Evolutionary conservation across 2,888 invertebrate genomes (phyloP).

Genomic region (Omphaloscelis lunosa): DNA sequence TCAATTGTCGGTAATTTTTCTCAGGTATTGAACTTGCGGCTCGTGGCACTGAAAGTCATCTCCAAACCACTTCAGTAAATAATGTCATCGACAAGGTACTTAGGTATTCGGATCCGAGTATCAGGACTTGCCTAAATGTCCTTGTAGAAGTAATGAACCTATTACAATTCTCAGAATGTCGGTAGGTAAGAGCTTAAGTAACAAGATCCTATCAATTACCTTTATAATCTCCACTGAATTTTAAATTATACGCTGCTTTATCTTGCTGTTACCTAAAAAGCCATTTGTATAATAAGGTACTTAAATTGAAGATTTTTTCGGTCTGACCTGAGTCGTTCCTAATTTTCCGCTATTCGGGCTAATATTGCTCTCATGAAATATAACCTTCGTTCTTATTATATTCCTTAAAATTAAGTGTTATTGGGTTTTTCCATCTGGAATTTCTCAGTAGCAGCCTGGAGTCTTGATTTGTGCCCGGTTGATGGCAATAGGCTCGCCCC

Average conservation of each 20-base stretch:
- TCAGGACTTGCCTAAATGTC: not conserved
- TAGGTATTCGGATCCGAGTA: not conserved
- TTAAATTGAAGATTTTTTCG: not conserved
- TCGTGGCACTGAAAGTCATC: not conserved
- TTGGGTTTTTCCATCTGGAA: too few relatives aligned
- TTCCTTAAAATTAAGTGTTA: too few relatives aligned
- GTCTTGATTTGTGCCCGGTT: too few relatives aligned
- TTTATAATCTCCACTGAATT: not conserved
- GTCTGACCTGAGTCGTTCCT: not conserved
- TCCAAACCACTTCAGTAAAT: constrained; percentile 26
- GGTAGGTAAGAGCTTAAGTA: not conserved
- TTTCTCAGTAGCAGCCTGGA: too few relatives aligned
- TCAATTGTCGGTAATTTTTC: not conserved
- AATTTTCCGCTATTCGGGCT: not conserved
- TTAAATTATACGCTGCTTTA: not conserved
- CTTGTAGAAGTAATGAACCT: constrained; percentile 9
- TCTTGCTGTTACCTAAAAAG: not conserved
- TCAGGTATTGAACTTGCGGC: not conserved
- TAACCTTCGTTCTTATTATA: not conserved
- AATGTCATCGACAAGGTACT: constrained; percentile 2
- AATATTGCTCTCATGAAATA: constrained; percentile 1
- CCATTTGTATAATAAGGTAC: not conserved
- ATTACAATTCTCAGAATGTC: not conserved
- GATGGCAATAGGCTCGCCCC: too few relatives aligned
- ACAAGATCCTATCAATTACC: not conserved